phyloP scores from a whole-genome alignment of 1,140 invertebrate genomes.

The Holcopasites calliopsidis region DNA sequence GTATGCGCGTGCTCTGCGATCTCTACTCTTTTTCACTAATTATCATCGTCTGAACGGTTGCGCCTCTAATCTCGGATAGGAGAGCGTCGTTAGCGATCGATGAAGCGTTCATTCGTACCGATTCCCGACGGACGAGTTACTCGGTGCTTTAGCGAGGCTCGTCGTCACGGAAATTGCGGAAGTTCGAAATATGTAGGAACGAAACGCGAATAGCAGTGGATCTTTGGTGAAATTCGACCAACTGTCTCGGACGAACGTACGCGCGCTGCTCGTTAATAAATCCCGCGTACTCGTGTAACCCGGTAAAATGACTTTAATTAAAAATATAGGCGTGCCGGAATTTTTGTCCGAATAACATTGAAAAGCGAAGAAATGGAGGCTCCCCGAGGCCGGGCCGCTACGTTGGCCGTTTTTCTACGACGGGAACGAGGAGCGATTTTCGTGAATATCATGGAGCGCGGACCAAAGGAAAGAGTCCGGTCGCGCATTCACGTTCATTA shows the following conservation, averaged over 20 bases:
- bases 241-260: constrained; percentile 17
- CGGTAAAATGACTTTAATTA: constrained; percentile 51
- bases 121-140: too few relatives aligned
- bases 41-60: too few relatives aligned
- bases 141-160: too few relatives aligned
- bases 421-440: constrained; percentile 43
- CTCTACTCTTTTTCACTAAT: too few relatives aligned
- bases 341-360: constrained; percentile 52
- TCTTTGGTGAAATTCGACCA: constrained; percentile 30
- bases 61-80: too few relatives aligned
- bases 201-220: neutral
- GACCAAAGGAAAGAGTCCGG: neutral
- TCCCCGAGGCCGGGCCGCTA: neutral
- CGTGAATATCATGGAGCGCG: constrained; percentile 25
- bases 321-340: constrained; percentile 47
- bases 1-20: neutral
- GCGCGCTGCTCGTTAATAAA: constrained; percentile 30
- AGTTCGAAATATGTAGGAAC: constrained; percentile 20
- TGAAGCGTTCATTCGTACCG: too few relatives aligned
- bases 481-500: constrained; percentile 57
- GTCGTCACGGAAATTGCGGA: neutral
- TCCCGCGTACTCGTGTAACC: constrained; percentile 24
- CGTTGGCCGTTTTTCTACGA: neutral
- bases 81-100: neutral
- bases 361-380: constrained; percentile 32